Evolutionary conservation across 1,140 invertebrate species (phyloP), one percentile per base, ranked within the genome.

Genomic region (Heliconius congener): DNA sequence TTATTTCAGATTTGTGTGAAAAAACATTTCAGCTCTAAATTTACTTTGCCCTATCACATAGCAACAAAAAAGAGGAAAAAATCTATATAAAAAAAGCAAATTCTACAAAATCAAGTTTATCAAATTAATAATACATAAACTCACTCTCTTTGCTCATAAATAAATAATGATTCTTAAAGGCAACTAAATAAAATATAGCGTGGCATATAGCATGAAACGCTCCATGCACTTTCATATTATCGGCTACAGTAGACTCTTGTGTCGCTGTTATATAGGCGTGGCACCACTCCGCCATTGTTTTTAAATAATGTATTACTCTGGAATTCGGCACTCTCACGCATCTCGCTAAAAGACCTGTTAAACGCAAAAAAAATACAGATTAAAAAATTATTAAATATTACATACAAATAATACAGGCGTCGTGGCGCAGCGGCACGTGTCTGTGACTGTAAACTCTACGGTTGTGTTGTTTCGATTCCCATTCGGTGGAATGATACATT

Each of bases 191-290:
- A 91, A 99, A 99, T 46, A 99, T 94, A 0, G 97, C 96, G 94
- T 99, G 98, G 87, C 98, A 99, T 16, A 98, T 96, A 19, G 97
- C 96, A 91, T 99, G 98, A 93, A 99, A 99, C 1, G 98, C 96
- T 42, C 96, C 95, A 91, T 99, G 98, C 5, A 96, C 95, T 88
- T 96, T 96, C 0, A 86, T 87, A 42, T 91, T 93, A 73, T 93
- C 91, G 57, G 81, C 85, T 0, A 88, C 85, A 0, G 90, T 90
- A 0, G 93, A 87, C 76, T 95, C 93, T 27, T 94, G 92, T 13
- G 91, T 89, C 0, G 94, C 93, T 3, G 91, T 90, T n/a, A 95
- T 90, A 73, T 95, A 95, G 0, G 90, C 87, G 71, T 95, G 94
- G 46, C 94, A 95, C 94, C 94, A 95, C 39, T 95, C 94, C 1